These are phyloP conservation scores for Cliona cf. orientalis DNA, from an alignment of 37 sponge, comb jelly and placozoan genomes.

Conservation along the genomic window DNA sequence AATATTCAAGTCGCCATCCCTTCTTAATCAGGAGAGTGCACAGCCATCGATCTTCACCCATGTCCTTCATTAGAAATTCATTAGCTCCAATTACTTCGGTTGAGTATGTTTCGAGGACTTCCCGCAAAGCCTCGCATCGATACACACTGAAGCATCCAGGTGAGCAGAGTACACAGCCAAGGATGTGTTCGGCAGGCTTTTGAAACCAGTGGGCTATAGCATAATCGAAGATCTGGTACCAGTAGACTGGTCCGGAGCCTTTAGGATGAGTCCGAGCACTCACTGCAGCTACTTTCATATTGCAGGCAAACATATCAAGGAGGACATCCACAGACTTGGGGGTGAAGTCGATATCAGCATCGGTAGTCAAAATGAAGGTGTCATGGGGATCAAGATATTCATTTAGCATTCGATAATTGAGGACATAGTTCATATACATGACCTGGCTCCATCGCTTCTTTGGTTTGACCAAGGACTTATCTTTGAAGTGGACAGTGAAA, in stretches of 20 bases:
- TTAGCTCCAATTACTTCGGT: conserved; percentile 60
- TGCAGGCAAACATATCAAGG: conserved; percentile 75
- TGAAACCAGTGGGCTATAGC: conserved; percentile 91
- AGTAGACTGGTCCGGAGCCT: conserved; percentile 81
- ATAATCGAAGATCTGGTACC: conserved; percentile 94
- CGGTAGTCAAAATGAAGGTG: conserved; percentile 94
- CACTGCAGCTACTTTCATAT: conserved; percentile 82
- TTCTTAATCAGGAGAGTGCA: conserved; percentile 89
- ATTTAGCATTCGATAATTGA: conserved; percentile 60
- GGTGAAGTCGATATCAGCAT: conserved; percentile 90
- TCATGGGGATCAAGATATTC: conserved; percentile 34
- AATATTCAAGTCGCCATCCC: conserved; percentile 87
- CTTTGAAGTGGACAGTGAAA: conserved; percentile 82
- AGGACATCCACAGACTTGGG: conserved; percentile 77
- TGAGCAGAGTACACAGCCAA: conserved; percentile 91
- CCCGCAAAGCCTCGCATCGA: conserved; percentile 73
- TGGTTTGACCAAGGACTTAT: conserved; percentile 73
- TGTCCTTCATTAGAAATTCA: conserved; percentile 92
- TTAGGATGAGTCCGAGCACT: conserved; percentile 89
- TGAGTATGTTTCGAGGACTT: conserved; percentile 70
- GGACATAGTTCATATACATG: conserved; percentile 94
- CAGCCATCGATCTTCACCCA: conserved; percentile 97
- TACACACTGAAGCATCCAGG: conserved; percentile 93
- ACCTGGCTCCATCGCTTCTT: conserved; percentile 95
- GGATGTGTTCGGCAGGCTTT: conserved; percentile 83